phyloP scores from a whole-genome alignment of 2,113 vertebrate genomes.

The Eurystomus gularis region DNA sequence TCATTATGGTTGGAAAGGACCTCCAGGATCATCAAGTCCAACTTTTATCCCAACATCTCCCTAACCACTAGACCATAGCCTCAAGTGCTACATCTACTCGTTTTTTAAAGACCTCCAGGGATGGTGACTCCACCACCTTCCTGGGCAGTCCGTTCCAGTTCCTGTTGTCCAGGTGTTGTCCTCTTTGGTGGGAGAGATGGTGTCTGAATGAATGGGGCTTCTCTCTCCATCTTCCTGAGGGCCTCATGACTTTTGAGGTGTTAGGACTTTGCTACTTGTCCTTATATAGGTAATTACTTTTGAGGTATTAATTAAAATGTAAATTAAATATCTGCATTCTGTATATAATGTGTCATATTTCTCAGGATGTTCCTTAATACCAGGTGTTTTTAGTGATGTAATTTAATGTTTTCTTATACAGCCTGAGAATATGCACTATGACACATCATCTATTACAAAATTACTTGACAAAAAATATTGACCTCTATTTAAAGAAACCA shows the following conservation, averaged over 20 bases:
- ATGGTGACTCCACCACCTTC: too few relatives aligned
- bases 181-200: background rate
- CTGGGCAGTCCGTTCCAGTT: too few relatives aligned
- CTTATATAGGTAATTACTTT: background rate
- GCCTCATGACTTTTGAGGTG: background rate
- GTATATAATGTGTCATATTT: background rate
- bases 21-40: too few relatives aligned
- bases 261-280: background rate
- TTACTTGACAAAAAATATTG: background rate
- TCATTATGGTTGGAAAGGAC: too few relatives aligned
- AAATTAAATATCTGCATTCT: background rate
- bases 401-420: background rate
- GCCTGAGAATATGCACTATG: background rate
- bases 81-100: too few relatives aligned
- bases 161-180: background rate
- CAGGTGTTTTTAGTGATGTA: background rate
- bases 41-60: too few relatives aligned
- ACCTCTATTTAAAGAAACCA: background rate
- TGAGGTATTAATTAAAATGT: background rate
- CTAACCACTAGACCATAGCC: too few relatives aligned
- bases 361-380: background rate
- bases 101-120: too few relatives aligned
- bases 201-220: background rate
- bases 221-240: background rate
- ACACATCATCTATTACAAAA: background rate